phyloP scores from a whole-genome alignment of 92 coral and sea anemone genomes.

The Actinernus sp. region DNA sequence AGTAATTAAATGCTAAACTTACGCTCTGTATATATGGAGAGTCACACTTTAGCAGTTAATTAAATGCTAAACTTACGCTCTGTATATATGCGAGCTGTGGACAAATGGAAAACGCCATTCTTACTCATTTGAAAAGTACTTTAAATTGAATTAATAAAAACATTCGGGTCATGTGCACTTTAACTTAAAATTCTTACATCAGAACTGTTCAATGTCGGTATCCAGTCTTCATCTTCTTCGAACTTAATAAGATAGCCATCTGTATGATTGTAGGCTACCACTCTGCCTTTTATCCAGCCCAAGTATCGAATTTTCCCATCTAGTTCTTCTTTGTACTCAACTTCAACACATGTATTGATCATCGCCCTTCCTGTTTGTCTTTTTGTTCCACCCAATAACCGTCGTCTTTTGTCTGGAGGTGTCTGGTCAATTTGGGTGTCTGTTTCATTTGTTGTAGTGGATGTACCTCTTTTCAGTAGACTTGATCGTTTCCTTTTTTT shows the following conservation, averaged over 20 bases:
- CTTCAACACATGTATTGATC: conserved; percentile 16
- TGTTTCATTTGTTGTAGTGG: background rate
- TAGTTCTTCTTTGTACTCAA: conserved; percentile 40
- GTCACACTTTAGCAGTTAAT: too few relatives aligned
- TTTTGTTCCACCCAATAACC: background rate
- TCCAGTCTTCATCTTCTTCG: conserved; percentile 25
- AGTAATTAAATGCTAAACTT: too few relatives aligned
- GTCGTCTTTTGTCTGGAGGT: conserved; percentile 46
- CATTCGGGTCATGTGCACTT: too few relatives aligned
- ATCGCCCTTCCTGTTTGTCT: conserved; percentile 32
- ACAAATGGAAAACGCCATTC: too few relatives aligned
- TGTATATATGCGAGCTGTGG: too few relatives aligned
- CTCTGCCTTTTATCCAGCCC: conserved; percentile 39
- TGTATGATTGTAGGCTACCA: conserved; percentile 42
- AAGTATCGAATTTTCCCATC: conserved; percentile 20
- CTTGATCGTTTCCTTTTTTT: too few relatives aligned
- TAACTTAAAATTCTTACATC: conserved; percentile 8
- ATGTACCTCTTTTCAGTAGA: too few relatives aligned
- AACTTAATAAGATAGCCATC: conserved; percentile 34
- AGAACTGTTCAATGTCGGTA: conserved; percentile 11
- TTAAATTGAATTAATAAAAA: too few relatives aligned
- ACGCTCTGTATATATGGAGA: too few relatives aligned
- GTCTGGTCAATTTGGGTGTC: background rate
- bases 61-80: too few relatives aligned
- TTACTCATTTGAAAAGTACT: too few relatives aligned